These are phyloP conservation scores for Drosophila multiciliata DNA, from an alignment of 2,888 invertebrate species.

Conservation along the genomic window DNA sequence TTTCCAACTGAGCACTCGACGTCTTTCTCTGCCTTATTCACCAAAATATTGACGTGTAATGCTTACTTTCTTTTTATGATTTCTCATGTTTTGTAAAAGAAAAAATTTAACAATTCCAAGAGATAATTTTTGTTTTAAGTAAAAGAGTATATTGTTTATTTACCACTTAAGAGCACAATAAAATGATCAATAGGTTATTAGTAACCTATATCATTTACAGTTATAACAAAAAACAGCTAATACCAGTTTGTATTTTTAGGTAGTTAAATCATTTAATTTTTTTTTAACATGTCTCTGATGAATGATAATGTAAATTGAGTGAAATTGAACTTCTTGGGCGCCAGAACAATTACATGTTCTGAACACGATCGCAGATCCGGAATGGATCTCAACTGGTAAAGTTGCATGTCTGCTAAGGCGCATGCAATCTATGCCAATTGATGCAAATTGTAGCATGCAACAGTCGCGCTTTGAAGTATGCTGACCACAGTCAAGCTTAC, in stretches of 20 bases:
- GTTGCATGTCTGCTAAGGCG: constrained; percentile 50
- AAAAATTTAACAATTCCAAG: background rate
- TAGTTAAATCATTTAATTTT: background rate
- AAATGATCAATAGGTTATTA: background rate
- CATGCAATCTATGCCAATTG: constrained; percentile 67
- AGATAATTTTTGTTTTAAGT: background rate
- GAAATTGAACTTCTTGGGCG: constrained; percentile 23
- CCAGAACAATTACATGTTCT: constrained; percentile 34
- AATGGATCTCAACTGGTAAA: constrained; percentile 24
- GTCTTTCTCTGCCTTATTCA: background rate
- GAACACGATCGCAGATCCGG: constrained; percentile 14
- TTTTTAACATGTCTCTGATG: background rate
- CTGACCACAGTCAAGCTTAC: constrained; percentile 11
- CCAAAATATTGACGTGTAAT: background rate
- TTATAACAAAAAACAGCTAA: too few relatives aligned
- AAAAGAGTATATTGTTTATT: background rate
- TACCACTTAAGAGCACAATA: background rate
- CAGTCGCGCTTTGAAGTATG: constrained; percentile 26
- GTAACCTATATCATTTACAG: background rate
- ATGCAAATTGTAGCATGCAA: constrained; percentile 69
- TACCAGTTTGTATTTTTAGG: constrained; percentile 3
- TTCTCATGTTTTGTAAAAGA: background rate
- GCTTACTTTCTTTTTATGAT: background rate
- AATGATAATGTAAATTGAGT: constrained; percentile 17
- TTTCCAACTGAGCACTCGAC: constrained; percentile 7